Conservation (phyloP, 2,797 vertebrate species). For the Danio choprae region DNA sequence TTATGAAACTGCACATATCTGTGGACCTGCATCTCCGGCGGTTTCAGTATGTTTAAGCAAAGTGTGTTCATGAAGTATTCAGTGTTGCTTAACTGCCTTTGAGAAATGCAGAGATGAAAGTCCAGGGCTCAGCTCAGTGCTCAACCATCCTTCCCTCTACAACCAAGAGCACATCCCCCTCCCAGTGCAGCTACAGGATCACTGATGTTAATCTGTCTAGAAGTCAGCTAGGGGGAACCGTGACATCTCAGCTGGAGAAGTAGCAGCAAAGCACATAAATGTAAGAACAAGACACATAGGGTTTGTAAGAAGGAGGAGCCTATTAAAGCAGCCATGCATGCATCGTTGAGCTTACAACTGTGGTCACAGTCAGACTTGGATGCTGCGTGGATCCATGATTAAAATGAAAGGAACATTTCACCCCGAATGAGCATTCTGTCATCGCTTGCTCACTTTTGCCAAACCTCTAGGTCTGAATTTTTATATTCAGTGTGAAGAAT, state of each 20-base stretch:
- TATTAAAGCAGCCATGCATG: slow-evolving; percentile 49
- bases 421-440: background rate
- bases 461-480: background rate
- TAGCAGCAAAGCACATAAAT: slow-evolving; percentile 37
- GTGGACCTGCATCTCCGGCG: background rate
- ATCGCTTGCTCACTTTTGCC: background rate
- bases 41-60: slow-evolving; percentile 31
- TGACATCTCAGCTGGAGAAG: slow-evolving; percentile 50
- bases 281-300: slow-evolving; percentile 32
- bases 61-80: background rate
- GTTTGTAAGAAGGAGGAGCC: slow-evolving; percentile 22
- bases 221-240: slow-evolving; percentile 48
- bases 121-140: background rate
- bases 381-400: slow-evolving; percentile 12
- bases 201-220: slow-evolving; percentile 57
- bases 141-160: background rate
- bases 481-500: background rate
- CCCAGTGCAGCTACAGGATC: slow-evolving; percentile 36
- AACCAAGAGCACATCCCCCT: slow-evolving; percentile 49
- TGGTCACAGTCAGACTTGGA: slow-evolving; percentile 18
- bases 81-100: slow-evolving; percentile 21
- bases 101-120: slow-evolving; percentile 28
- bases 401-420: background rate
- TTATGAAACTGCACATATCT: background rate
- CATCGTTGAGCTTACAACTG: slow-evolving; percentile 42